These are phyloP conservation scores for Lithobius niger DNA, from an alignment of 1,140 invertebrate genomes.

Conservation along the genomic window DNA sequence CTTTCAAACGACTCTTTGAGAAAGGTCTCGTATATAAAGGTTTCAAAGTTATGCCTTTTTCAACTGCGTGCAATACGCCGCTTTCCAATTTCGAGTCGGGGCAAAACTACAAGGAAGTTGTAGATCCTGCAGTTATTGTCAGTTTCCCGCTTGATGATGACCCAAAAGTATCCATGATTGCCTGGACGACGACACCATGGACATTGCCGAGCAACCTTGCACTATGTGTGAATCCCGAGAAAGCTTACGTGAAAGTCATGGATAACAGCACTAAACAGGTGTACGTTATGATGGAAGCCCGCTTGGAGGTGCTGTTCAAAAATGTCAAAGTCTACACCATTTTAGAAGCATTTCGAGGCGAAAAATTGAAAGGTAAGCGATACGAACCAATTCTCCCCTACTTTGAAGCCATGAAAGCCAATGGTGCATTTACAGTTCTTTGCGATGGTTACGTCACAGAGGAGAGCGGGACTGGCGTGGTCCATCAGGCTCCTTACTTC, in stretches of 20 bases:
- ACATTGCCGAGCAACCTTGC: conserved; percentile 94
- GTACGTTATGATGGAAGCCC: conserved; percentile 79
- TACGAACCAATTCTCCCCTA: conserved; percentile 91
- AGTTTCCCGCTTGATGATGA: conserved; percentile 64
- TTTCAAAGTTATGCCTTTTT: conserved; percentile 96
- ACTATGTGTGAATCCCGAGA: conserved; percentile 82
- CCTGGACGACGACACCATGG: conserved; percentile 99
- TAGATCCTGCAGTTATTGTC: conserved; percentile 86
- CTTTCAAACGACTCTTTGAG: conserved; percentile 88
- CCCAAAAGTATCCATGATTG: conserved; percentile 56
- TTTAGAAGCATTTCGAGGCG: conserved; percentile 59
- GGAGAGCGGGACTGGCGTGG: conserved; percentile 95
- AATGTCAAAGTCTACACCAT: conserved; percentile 56
- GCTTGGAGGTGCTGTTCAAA: conserved; percentile 70
- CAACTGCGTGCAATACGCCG: conserved; percentile 92
- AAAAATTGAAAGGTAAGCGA: conserved; percentile 58
- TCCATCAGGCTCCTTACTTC: conserved; percentile 98
- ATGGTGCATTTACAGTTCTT: conserved; percentile 71
- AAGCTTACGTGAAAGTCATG: conserved; percentile 67
- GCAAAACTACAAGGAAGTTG: conserved; percentile 97
- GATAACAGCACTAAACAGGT: conserved; percentile 51
- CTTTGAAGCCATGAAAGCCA: conserved; percentile 47
- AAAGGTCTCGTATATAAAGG: conserved; percentile 95
- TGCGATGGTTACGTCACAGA: conserved; percentile 87
- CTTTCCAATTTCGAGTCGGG: conserved; percentile 98